Evolutionary conservation across 2,888 invertebrate species (phyloP), one percentile per base, ranked within the genome.

Genomic region (Zelleria hepariella): DNA sequence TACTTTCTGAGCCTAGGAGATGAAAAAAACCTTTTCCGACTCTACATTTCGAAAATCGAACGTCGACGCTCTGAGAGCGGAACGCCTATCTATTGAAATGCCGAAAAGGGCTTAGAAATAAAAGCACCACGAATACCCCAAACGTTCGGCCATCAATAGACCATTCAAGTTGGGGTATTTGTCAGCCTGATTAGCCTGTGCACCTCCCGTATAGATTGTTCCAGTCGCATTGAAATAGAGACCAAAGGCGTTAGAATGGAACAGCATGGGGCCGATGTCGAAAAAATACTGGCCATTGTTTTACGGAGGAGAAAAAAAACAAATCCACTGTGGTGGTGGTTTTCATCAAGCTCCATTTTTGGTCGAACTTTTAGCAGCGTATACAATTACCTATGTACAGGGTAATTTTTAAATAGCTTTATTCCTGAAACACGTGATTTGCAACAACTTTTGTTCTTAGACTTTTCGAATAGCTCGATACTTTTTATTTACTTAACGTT

Each of bases 51-150:
- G 73, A 79, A 85, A 80, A 83, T 81, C 78, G 78, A 83, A 79
- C 78, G 78, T 75, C 72, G 75, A 23, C 56, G 27, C 57, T 24
- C 57, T 24, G 15, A 48, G 2, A 20, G 10, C 55, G 78, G 82
- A 80, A 84, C 85, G 85, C 85, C 86, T 82, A 78, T 81, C 82
- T 80, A 88, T 87, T 84, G 84, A 88, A 88, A 85, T 80, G 73
- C 84, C 86, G 78, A 86, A 88, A 87, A 86, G 81, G 78, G 75
- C 78, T 72, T 75, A 77, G 77, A 80, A 84, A 82, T 78, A 82
- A 82, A 86, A 80, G 74, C 73, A 73, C 65, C 66, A 66, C 62
- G 75, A 71, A 66, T 62, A 66, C 66, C 67, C 69, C 68, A 71
- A 71, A 69, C 75, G 75, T 74, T 75, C 73, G 73, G 78, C 74